Base-by-base conservation (phyloP, 2,888 invertebrate genomes). In the Lycia hirtaria region DNA sequence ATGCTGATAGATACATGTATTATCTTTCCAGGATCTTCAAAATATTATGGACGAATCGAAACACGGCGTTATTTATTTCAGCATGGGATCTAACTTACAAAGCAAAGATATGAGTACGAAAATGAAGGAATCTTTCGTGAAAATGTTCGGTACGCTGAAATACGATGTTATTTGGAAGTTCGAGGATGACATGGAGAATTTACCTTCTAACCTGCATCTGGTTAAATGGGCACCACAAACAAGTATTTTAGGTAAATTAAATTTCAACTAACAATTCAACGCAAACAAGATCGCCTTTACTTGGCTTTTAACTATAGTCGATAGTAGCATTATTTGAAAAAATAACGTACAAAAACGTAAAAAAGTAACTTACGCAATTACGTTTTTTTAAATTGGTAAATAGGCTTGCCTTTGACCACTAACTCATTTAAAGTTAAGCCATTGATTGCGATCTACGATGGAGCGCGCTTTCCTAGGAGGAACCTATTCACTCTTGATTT, bases 161-260 rank as follows among this genome's bases (percentile, higher is more conserved):
- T 79, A 86, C 52, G 81, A 76, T 0, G 76, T 88, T 0, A 75
- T 88, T 14, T 88, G 88, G 88, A 88, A 88, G 59, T 87, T 82
- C 19, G 88, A 88, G 53, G 75, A 69, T 12, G 75, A 82, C 4
- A 33, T 83, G 19, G 48, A 71, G 0, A 70, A 78, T 44, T 48
- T 81, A 2, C 84, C 87, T 0, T 15, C 62, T 0, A 88, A 88
- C 59, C 75, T 88, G 0, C 79, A 82, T 50, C 60, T 88, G 4
- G 60, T 87, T 0, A 78, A 83, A 56, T 88, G 88, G 88, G 85
- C 87, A 9, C 87, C 87, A 9, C 88, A 88, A 38, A 75, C 69
- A 0, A 85, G 85, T 54, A 77, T 82, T 32, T 59, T 81, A 20
- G 71, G 82, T 82, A 52, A 73, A 9, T 17, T 3, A 6, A 2